These are phyloP conservation scores for Onchidella celtica DNA, from an alignment of 2,888 invertebrate species.

Conservation along the genomic window DNA sequence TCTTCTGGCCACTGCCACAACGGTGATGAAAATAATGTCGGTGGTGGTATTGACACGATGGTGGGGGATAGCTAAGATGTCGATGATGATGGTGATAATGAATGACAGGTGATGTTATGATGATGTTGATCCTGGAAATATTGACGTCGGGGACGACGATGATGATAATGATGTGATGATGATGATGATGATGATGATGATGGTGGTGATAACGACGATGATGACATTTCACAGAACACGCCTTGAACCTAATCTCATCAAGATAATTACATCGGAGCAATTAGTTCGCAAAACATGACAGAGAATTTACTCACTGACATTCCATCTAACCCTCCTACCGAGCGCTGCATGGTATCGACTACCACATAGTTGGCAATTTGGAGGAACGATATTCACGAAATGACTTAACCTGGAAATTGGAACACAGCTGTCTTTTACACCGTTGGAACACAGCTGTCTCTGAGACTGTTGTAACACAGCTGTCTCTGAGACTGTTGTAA, in stretches of 20 bases:
- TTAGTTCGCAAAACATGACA: too few species aligned
- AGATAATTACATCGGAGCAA: background rate
- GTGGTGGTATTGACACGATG: background rate
- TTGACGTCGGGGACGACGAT: background rate
- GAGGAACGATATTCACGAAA: too few species aligned
- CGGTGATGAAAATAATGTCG: background rate
- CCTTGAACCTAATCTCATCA: background rate
- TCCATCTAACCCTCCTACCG: too few species aligned
- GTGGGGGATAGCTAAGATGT: background rate
- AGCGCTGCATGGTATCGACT: too few species aligned
- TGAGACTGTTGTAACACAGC: too few species aligned
- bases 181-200: conserved; percentile 8
- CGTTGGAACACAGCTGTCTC: too few species aligned
- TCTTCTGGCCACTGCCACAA: too few species aligned
- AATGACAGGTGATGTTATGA: background rate
- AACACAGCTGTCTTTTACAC: too few species aligned
- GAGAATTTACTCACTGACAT: too few species aligned
- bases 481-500: too few species aligned
- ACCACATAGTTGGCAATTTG: too few species aligned
- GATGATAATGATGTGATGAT: background rate
- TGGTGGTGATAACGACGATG: background rate
- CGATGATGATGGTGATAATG: conserved; percentile 4
- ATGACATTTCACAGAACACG: background rate
- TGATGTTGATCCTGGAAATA: background rate
- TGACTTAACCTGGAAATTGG: too few species aligned